Percentiles rank a stretch among this genome's conserved stretches.
phyloP scores from a whole-genome alignment of 2,113 vertebrate species.

The Vicugna pacos region DNA sequence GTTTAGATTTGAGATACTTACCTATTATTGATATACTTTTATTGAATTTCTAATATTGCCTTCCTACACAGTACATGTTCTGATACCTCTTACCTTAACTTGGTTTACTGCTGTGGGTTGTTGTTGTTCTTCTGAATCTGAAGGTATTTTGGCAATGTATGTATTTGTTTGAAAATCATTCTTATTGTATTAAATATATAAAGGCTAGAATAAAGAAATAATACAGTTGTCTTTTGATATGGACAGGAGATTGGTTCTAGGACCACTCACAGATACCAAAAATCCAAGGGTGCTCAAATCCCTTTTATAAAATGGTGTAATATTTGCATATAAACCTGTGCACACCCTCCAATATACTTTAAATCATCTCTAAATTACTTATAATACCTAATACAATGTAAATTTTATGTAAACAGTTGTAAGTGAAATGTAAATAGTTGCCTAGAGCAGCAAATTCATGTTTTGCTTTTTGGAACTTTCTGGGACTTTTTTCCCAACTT shows the following conservation, averaged over 20 bases:
- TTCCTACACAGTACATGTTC: not conserved
- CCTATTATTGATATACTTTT: not conserved
- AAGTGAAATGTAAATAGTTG: not conserved
- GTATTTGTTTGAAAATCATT: not conserved
- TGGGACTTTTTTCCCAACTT: not conserved
- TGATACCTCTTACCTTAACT: not conserved
- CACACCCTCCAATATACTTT: not conserved
- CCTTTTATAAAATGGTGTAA: not conserved
- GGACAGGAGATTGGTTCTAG: not conserved
- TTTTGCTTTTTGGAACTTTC: not conserved
- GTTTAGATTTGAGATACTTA: conserved; percentile 20
- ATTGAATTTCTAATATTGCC: not conserved
- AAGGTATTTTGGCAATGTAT: not conserved
- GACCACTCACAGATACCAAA: not conserved
- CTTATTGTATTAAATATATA: not conserved
- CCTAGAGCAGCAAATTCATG: not conserved
- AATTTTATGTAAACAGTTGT: not conserved
- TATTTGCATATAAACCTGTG: not conserved
- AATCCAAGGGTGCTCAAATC: not conserved
- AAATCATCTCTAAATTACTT: not conserved
- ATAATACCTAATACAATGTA: not conserved
- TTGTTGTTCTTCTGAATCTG: not conserved
- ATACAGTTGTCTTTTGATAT: not conserved
- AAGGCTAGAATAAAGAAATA: conserved; percentile 6
- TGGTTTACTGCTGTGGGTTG: not conserved